Evolutionary conservation across 2,888 invertebrate species (phyloP), one percentile per base, ranked within the genome.

Genomic region (Drosophila kanekoi): DNA sequence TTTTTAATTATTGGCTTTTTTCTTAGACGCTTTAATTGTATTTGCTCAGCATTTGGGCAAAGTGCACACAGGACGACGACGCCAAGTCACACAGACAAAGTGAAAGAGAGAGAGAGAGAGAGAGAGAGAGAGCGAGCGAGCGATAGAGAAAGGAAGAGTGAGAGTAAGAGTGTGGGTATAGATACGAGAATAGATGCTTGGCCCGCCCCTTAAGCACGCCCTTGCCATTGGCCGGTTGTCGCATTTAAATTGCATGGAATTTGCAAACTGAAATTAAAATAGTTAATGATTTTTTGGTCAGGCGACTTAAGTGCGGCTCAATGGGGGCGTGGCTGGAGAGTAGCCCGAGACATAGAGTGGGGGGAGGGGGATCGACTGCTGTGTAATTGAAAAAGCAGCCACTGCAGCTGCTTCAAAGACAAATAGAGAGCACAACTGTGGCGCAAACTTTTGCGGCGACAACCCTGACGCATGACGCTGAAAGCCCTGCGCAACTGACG

Each of bases 1-100:
- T 89, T 81, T 86, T 89, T 81, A 89, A 86, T 86, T 71, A 87
- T 87, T 87, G 82, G 81, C 72, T 88, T 83, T 86, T 85, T 89
- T 85, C 87, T 87, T 77, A 83, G 81, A 84, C 74, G 84, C 80
- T 79, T 79, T 84, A 84, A 87, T 87, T 84, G 85, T 84, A 87
- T 84, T 87, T 84, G 80, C 82, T 63, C 65, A 83, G 81, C 83
- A 80, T 80, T 87, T 80, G 84, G 63, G 61, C 73, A 87, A 76
- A 84, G 76, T 72, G 79, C 78, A 57, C 58, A 68, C 61, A 56
- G 62, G 47, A 44, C 59, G 51, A 44, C 59, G 37, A 37, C 14
- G 47, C 32, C 47, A 51, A 57, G 52, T 51, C 53, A 48, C 56
- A 54, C 4, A 20, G 44, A 32, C 57, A 37, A 18, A 10, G 53